Evolutionary conservation across 2,888 invertebrate genomes (phyloP).

Genomic region (Pardosa pseudoannulata): DNA sequence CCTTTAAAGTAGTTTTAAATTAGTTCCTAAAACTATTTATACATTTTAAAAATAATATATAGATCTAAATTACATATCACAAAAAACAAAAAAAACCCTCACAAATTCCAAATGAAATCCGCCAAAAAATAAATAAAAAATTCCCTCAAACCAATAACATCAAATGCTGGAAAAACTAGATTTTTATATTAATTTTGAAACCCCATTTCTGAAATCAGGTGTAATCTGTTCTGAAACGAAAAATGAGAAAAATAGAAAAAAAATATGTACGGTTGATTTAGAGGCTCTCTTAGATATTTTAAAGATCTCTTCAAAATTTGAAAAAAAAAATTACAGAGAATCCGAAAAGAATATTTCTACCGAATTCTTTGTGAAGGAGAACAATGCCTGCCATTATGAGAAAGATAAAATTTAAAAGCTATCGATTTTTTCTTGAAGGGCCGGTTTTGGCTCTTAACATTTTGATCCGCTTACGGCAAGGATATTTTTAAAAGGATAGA

Average conservation of each 20-base stretch:
- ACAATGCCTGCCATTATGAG: constrained; percentile 25
- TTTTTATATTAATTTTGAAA: constrained; percentile 10
- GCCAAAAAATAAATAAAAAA: too few relatives aligned
- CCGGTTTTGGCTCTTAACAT: constrained; percentile 27
- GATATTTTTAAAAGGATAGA: constrained; percentile 9
- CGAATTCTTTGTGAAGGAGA: constrained; percentile 21
- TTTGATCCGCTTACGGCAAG: constrained; percentile 25
- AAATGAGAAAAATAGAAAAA: background rate
- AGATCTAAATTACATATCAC: too few relatives aligned
- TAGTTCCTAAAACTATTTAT: too few relatives aligned
- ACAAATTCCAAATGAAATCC: too few relatives aligned
- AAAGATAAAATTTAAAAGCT: constrained; percentile 34
- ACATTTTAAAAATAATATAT: too few relatives aligned
- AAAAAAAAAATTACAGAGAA: constrained; percentile 8
- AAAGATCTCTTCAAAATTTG: constrained; percentile 11
- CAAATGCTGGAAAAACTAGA: background rate
- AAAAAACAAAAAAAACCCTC: too few relatives aligned
- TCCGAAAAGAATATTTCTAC: constrained; percentile 17
- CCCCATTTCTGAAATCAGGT: constrained; percentile 12
- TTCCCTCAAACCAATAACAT: background rate
- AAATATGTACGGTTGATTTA: background rate
- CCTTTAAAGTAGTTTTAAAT: too few relatives aligned
- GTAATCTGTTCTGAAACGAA: background rate
- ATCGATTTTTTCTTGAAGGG: constrained; percentile 17
- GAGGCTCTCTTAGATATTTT: constrained; percentile 9